Conservation (phyloP, 2,888 invertebrate genomes). For the Noctua fimbriata region DNA sequence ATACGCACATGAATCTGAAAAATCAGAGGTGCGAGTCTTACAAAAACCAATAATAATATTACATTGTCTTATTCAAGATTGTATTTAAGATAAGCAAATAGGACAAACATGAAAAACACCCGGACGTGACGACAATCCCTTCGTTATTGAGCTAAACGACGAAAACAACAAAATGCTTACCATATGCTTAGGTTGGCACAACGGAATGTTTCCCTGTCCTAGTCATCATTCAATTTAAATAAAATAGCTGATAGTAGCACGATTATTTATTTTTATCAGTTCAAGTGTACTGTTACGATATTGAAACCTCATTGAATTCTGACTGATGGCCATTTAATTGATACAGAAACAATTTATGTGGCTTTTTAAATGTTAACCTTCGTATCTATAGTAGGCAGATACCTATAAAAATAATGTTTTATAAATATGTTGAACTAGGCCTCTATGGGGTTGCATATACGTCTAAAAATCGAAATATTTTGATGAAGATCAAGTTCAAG, state of each 20-base stretch:
- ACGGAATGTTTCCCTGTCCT: background rate
- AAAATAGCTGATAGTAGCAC: background rate
- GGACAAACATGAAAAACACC: slow-evolving; percentile 1
- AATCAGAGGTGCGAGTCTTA: background rate
- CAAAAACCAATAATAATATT: background rate
- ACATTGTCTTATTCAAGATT: background rate
- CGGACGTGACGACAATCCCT: slow-evolving; percentile 8
- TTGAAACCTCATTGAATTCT: slow-evolving; percentile 22
- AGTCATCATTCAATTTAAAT: slow-evolving; percentile 5
- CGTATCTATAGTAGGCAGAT: background rate
- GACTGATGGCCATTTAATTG: slow-evolving; percentile 33
- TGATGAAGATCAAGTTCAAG: background rate
- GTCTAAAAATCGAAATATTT: background rate
- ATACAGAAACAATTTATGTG: slow-evolving; percentile 29
- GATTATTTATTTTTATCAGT: slow-evolving; percentile 11
- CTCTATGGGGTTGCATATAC: background rate
- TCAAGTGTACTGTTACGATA: slow-evolving; percentile 32
- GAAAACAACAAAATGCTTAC: slow-evolving; percentile 22
- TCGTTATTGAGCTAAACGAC: slow-evolving; percentile 13
- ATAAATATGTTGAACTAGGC: slow-evolving; percentile 1
- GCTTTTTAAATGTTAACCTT: slow-evolving; percentile 34
- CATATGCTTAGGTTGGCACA: slow-evolving; percentile 26
- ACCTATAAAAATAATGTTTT: too few relatives aligned
- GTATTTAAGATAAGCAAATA: slow-evolving; percentile 20
- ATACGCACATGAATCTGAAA: too few relatives aligned